Evolutionary conservation across 1,140 invertebrate species (phyloP), one percentile per base, ranked within the genome.

Genomic region (Drosophila pseudoananassae): DNA sequence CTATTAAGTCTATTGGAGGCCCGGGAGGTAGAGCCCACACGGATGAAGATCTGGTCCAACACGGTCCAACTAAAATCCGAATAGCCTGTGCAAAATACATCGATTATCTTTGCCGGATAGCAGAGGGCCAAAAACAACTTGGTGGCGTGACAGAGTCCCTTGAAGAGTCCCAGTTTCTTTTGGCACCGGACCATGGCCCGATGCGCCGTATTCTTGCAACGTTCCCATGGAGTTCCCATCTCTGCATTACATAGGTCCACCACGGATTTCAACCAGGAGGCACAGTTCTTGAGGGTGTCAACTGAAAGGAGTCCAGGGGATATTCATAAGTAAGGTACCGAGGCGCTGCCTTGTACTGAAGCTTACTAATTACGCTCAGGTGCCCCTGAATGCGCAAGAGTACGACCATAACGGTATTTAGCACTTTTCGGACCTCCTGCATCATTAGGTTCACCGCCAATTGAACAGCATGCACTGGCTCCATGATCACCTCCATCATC

Each of bases 171-270:
- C 6, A 95, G 69, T 52, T 93, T 93, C 0, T 93, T 93, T 10
- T 73, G 72, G 49, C 96, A 97, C 74, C 95, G 94, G 0, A 90
- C 64, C 7, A 94, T 92, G 1, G 95, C 95, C 1, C 92, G 92
- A 1, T 95, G 93, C 49, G 97, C 96, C 0, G 93, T 93, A 25
- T 80, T 92, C 31, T 92, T 92, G 85, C 95, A 89, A 92, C 95
- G 79, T 57, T 93, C 91, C 76, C 93, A 95, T 1, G 94, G 94
- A 2, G 94, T 94, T 14, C 95, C 93, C 52, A 97, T 92, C 75
- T 95, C 94, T 36, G 94, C 93, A 78, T 97, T 97, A 88, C 97
- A 98, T 4, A 95, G 92, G 40, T 94, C 93, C 1, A 95, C 92
- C 2, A 97, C 92, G 23, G 93, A 94, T 2, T 92, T 93, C 1